Evolutionary conservation across 2,888 invertebrate species (phyloP), one percentile per base, ranked within the genome.

Genomic region (Eilema griseolum): DNA sequence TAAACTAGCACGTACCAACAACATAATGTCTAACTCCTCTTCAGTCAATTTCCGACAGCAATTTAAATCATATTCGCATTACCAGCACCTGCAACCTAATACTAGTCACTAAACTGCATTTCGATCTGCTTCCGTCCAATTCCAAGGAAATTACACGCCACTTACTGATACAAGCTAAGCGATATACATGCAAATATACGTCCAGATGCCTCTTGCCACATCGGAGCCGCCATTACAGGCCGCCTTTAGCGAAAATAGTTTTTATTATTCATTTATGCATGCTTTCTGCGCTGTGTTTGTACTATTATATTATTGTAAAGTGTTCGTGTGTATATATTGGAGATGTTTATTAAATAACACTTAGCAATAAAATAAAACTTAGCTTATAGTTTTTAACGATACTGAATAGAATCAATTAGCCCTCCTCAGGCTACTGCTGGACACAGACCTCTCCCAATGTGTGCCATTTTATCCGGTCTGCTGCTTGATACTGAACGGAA

Each of bases 121-220:
- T 46, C 52, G 41, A 64, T 16, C 57, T 26, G 64, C 64, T 61
- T 66, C 65, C 46, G 46, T 72, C 41, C 71, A 61, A 80, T 83
- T 75, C 73, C 26, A 63, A 69, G 75, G 69, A 72, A 81, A 78
- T 79, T 75, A 75, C 81, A 72, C 67, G 72, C 75, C 77, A 81
- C 72, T 83, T 83, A 71, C 70, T 37, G 33, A 72, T 69, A 77
- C 61, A 66, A 76, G 73, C 79, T 70, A 74, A 71, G 70, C 78
- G 74, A 75, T 84, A 83, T 78, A 75, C 65, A 83, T 83, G 83
- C 85, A 83, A 83, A 83, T 77, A 77, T 71, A 57, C 41, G 60
- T 62, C 72, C 79, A 79, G 77, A 83, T 82, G 82, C 73, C 72
- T 67, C 71, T 57, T 33, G 63, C 66, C 79, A 68, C 79, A 71